Evolutionary conservation across 2,888 invertebrate genomes (phyloP), one percentile per base, ranked within the genome.

Genomic region (Cryptosula pallasiana): DNA sequence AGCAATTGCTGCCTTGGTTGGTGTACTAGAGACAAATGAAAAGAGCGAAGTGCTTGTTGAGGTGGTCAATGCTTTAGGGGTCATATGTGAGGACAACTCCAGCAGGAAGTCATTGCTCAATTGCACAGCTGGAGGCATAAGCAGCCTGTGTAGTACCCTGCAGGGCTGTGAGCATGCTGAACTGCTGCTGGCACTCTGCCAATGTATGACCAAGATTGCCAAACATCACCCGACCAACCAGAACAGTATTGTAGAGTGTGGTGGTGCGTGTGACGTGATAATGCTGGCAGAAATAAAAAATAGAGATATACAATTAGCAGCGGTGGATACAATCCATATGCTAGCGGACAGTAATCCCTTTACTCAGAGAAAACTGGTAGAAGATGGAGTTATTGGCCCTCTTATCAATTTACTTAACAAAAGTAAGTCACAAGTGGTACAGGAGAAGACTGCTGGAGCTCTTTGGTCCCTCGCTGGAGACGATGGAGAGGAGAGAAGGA

Each of bases 111-210:
- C 72, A 34, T 73, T 78, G 9, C 75, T 82, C 9, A 80, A 80
- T 20, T 76, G 72, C 45, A 76, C 77, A 13, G 77, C 76, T 1
- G 78, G 78, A 1, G 76, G 77, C 0, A 73, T 81, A 1, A 72
- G 95, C 23, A 71, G 78, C 9, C 73, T 83, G 1, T 78, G 81
- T 5, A 75, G 71, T 5, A 75, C 80, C 34, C 81, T 80, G 72
- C 79, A 80, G 35, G 77, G 78, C 71, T 77, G 78, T 71, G 77
- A 74, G 45, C 75, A 79, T 71, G 80, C 78, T 72, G 75, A 74
- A 9, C 74, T 83, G 54, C 74, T 82, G 58, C 75, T 78, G 71
- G 79, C 81, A 9, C 76, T 83, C 5, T 81, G 80, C 16, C 73
- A 77, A 57, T 72, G 78, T 54, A 76, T 83, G 1, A 77, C 78